Percentiles rank a stretch among this genome's conserved stretches.
Evolutionary conservation across 2,888 invertebrate genomes (phyloP).

Genomic region (Automeris io): DNA sequence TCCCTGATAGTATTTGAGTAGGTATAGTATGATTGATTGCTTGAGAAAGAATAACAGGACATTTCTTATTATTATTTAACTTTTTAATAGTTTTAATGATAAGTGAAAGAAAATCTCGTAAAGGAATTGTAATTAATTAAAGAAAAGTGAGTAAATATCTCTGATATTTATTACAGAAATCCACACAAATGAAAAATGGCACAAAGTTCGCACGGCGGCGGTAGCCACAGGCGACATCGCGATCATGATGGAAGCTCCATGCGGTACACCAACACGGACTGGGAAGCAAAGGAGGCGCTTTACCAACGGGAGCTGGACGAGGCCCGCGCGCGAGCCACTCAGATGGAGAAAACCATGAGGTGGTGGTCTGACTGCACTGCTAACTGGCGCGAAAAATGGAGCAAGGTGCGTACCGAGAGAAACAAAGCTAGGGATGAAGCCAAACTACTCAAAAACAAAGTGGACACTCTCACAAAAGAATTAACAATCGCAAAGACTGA

Average conservation of each 20-base stretch:
- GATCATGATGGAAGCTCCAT: conserved; percentile 80
- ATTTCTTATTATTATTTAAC: no score
- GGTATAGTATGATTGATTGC: no score
- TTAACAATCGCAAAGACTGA: conserved; percentile 84
- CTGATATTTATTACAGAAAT: not conserved
- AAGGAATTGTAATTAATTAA: no score
- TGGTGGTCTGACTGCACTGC: conserved; percentile 99
- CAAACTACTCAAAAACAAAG: conserved; percentile 86
- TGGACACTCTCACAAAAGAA: conserved; percentile 88
- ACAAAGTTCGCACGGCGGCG: conserved; percentile 83
- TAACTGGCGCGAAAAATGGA: conserved; percentile 98
- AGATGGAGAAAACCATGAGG: conserved; percentile 99
- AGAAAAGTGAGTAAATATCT: no score
- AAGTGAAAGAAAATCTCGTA: no score
- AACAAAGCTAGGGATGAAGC: conserved; percentile 95
- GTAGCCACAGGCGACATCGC: conserved; percentile 78
- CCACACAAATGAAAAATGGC: conserved; percentile 52
- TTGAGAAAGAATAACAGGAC: no score
- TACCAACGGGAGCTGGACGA: conserved; percentile 91
- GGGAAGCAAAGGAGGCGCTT: conserved; percentile 87
- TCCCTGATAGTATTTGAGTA: no score
- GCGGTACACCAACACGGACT: conserved; percentile 83
- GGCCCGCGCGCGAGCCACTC: conserved; percentile 93
- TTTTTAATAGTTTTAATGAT: no score
- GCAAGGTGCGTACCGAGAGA: conserved; percentile 92